Evolutionary conservation across 2,797 vertebrate species (phyloP), one percentile per base, ranked within the genome.

Genomic region (Champsocephalus gunnari): DNA sequence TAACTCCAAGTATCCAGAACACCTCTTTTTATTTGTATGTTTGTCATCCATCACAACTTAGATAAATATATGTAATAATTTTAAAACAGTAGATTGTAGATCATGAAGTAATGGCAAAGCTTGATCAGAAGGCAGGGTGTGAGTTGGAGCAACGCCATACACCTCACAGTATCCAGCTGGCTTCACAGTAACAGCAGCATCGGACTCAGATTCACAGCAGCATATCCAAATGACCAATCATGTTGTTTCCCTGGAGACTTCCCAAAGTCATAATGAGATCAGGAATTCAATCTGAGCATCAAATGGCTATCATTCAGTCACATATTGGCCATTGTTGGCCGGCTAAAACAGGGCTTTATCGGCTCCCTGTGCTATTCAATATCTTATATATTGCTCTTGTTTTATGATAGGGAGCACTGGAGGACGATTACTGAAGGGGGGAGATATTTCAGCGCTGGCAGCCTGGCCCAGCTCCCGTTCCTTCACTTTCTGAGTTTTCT

Each of bases 271-370:
- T 73, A 85, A 87, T 76, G 81, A 88, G 85, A 85, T 84, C 82
- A 76, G 59, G 79, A 71, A 89, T 91, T 83, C 86, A 89, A 89
- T 91, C 86, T 82, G 87, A 58, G 85, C 81, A 74, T 91, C 83
- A 82, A 92, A 90, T 80, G 80, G 75, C 83, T n/a, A 88, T 88
- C 87, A 88, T 80, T 91, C 88, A 91, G 87, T 85, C 81, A 74
- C 41, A 82, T 87, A 84, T 80, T 80, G 79, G 74, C 77, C 87
- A 80, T 84, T 90, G 87, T 92, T 86, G 81, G 64, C 71, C 28
- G 77, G 79, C 69, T 80, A 74, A 87, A 77, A 80, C 75, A 48
- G 68, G 32, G 55, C 59, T 73, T 82, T 77, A 88, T 90, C 86
- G 81, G 78, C 81, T 79, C 59, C 69, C n/a, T 45, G 61, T 58